Evolutionary conservation across 35 echinoderm and acorn worm genomes (phyloP), one percentile per base, ranked within the genome.

Genomic region (Ophiothrix spiculata): DNA sequence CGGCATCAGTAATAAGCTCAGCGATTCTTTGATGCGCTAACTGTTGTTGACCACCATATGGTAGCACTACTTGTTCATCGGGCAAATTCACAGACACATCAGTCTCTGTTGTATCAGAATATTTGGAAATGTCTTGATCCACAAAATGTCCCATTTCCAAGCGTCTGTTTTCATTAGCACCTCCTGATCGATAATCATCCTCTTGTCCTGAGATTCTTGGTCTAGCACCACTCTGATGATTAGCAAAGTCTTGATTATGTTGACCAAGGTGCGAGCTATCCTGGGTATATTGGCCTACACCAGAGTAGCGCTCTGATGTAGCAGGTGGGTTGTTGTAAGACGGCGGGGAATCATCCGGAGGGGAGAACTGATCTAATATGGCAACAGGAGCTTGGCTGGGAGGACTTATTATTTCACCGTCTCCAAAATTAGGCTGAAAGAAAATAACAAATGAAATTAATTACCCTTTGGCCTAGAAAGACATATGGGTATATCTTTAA

Each of bases 401-500:
- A 23, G 81, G 81, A 17, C 46, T 84, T 15, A 64, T 64, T 32
- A 84, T 84, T 4, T 84, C 46, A 34, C 81, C 81, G 0, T 54
- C 63, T 13, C 81, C 81, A 84, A 84, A 84, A 35, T 37, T 84
- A 10, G 81, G 81, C 81, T 84, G n/a, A 19, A 64, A 36, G 16
- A 69, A n/a, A n/a, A n/a, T n/a, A n/a, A n/a, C n/a, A n/a, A n/a
- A n/a, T n/a, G n/a, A n/a, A n/a, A n/a, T n/a, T n/a, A n/a, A n/a
- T n/a, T n/a, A n/a, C n/a, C n/a, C n/a, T n/a, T n/a, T n/a, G n/a
- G n/a, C n/a, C n/a, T n/a, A n/a, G n/a, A n/a, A n/a, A n/a, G n/a
- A n/a, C n/a, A n/a, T n/a, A n/a, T n/a, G n/a, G n/a, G n/a, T n/a
- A n/a, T n/a, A n/a, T n/a, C n/a, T n/a, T n/a, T n/a, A n/a, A n/a